phyloP scores from a whole-genome alignment of 1,140 invertebrate species.

The Brachionus manjavacas region DNA sequence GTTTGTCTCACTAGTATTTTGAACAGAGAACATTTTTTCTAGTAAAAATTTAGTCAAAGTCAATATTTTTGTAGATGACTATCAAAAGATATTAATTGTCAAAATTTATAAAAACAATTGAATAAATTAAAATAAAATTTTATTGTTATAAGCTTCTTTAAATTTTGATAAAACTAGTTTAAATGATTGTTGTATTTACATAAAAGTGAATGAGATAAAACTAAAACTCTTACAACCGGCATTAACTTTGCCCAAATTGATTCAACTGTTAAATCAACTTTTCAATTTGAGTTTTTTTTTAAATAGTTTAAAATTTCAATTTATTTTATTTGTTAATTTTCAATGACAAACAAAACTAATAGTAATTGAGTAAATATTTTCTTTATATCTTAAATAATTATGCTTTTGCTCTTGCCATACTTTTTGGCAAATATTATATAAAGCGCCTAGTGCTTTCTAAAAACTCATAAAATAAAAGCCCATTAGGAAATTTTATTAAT shows the following conservation, averaged over 20 bases:
- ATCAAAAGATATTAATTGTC: not conserved
- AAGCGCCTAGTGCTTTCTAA: not conserved
- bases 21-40: not conserved
- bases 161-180: not conserved
- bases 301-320: not conserved
- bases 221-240: not conserved
- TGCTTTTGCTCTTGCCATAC: not conserved
- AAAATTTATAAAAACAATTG: not conserved
- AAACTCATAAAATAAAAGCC: not conserved
- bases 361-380: not conserved
- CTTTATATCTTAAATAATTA: conserved; percentile 8
- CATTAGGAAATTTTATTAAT: not conserved
- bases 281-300: not conserved
- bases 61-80: not conserved
- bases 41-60: not conserved
- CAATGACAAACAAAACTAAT: conserved; percentile 28
- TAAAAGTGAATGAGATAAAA: not conserved
- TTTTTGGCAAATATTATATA: conserved; percentile 1
- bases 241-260: not conserved
- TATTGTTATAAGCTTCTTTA: not conserved
- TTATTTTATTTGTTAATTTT: conserved; percentile 33
- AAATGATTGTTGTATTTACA: not conserved
- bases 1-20: not conserved
- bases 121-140: not conserved
- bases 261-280: not conserved